A percentile compares a stretch with the other conserved stretches of the same genome.
Evolutionary conservation across 1,140 invertebrate species (phyloP).

Genomic region (Lordiphosa clarofinis): DNA sequence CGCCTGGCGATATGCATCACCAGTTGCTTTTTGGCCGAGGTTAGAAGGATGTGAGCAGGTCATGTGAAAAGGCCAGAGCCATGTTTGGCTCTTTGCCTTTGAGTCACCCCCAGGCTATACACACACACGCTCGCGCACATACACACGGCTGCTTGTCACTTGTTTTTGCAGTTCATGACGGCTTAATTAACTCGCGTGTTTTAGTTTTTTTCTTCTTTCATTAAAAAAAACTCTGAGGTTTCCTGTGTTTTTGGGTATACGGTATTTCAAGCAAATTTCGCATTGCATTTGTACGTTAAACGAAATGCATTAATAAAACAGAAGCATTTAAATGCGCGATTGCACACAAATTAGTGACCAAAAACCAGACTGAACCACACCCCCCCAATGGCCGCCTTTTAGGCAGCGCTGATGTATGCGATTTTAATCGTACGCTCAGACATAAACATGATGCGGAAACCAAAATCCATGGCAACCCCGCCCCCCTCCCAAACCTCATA

Average conservation of each 20-base stretch:
- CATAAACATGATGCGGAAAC: slow-evolving; percentile 61
- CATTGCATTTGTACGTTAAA: slow-evolving; percentile 45
- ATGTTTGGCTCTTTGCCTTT: slow-evolving; percentile 48
- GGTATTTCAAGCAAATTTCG: slow-evolving; percentile 25
- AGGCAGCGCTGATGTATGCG: slow-evolving; percentile 59
- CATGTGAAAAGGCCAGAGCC: slow-evolving; percentile 35
- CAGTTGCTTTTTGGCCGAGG: slow-evolving; percentile 43
- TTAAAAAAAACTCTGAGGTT: slow-evolving; percentile 15
- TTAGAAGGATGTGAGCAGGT: not conserved
- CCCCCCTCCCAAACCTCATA: not conserved
- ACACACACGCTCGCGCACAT: not conserved
- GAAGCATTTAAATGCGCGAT: slow-evolving; percentile 62
- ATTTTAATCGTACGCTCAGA: slow-evolving; percentile 70
- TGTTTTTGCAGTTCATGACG: slow-evolving; percentile 58
- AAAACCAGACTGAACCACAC: slow-evolving; percentile 34
- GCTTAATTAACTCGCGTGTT: slow-evolving; percentile 55
- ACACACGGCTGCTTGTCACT: slow-evolving; percentile 37
- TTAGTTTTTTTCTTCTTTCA: slow-evolving; percentile 20
- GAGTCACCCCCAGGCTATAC: slow-evolving; percentile 34
- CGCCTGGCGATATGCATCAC: slow-evolving; percentile 44
- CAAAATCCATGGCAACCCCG: slow-evolving; percentile 59
- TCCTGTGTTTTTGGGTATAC: not conserved
- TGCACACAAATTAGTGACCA: slow-evolving; percentile 66
- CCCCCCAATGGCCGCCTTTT: slow-evolving; percentile 6
- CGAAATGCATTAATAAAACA: slow-evolving; percentile 66